Conservation (phyloP, 1,140 invertebrate genomes). For the Ceratina japonica region DNA sequence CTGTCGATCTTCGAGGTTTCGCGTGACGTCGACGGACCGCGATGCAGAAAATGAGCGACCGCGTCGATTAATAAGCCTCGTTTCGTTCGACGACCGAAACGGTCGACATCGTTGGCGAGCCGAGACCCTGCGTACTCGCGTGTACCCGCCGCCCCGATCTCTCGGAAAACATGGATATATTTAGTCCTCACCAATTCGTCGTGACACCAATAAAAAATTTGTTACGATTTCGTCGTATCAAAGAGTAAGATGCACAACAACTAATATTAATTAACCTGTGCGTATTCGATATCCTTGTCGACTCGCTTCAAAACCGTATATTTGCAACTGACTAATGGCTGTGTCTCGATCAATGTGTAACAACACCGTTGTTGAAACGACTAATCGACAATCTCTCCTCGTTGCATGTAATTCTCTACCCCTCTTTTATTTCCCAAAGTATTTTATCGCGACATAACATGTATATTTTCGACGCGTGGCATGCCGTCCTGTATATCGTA, state of each 20-base stretch:
- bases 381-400: constrained; percentile 4
- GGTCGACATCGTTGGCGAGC: too few species aligned
- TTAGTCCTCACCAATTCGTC: constrained; percentile 70
- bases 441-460: neutral
- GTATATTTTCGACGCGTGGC: constrained; percentile 6
- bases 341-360: constrained; percentile 31
- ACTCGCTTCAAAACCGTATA: constrained; percentile 10
- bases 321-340: constrained; percentile 32
- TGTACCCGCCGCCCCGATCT: neutral
- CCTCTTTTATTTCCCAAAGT: constrained; percentile 6
- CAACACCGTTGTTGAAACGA: constrained; percentile 25
- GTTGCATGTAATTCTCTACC: constrained; percentile 1
- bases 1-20: neutral
- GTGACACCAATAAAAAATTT: constrained; percentile 73
- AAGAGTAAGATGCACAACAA: constrained; percentile 70
- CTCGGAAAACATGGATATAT: constrained; percentile 68
- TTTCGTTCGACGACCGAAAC: neutral
- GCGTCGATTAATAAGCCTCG: neutral
- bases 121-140: neutral
- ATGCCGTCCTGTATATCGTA: constrained; percentile 7
- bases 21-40: neutral
- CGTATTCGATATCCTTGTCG: neutral
- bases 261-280: constrained; percentile 33
- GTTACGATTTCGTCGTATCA: constrained; percentile 73
- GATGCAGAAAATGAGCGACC: constrained; percentile 2